Evolutionary conservation across 2,113 vertebrate species (phyloP), one percentile per base, ranked within the genome.

Genomic region (Seriola dumerili): DNA sequence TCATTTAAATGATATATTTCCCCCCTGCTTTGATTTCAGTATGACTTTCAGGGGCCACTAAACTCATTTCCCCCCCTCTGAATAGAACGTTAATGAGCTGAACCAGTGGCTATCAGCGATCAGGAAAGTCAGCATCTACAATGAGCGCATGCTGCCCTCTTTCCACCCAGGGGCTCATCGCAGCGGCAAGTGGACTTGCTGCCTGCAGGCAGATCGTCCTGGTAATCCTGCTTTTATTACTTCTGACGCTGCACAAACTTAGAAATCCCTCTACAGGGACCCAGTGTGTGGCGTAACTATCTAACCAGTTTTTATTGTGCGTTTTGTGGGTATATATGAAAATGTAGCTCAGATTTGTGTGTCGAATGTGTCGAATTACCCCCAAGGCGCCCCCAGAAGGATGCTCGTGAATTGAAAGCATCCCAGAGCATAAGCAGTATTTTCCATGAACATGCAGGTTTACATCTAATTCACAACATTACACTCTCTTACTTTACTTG

Each of bases 31-130:
- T 68, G 8, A 59, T 59, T 50, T 40, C 14, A 34, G 0, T 29
- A 25, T 69, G 59, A 46, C 57, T 48, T 36, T 21, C 61, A 36
- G 19, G 4, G 8, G 25, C 17, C 55, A 50, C 21, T 38, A 48
- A 74, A 34, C 16, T 68, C n/a, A 23, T 46, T 14, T 38, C 72
- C 19, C 36, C 75, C 8, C 70, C 29, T 86, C 59, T 83, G 29
- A 83, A 68, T 85, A 98, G 97, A 97, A 97, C 0, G 93, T 97
- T 68, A 97, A 97, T 19, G 98, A 98, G 76, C 93, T 97, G 89
- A 98, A 97, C 91, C 98, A 98, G 82, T 98, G 98, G 97, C 94
- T 98, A 55, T 98, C 97, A 0, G 97, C 96, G 0, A 88, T 98
- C 91, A 95, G 97, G 40, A 97, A 95, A 85, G 96, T 95, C 92